Evolutionary conservation across 2,113 vertebrate species (phyloP).

Genomic region (Xyrauchen texanus): DNA sequence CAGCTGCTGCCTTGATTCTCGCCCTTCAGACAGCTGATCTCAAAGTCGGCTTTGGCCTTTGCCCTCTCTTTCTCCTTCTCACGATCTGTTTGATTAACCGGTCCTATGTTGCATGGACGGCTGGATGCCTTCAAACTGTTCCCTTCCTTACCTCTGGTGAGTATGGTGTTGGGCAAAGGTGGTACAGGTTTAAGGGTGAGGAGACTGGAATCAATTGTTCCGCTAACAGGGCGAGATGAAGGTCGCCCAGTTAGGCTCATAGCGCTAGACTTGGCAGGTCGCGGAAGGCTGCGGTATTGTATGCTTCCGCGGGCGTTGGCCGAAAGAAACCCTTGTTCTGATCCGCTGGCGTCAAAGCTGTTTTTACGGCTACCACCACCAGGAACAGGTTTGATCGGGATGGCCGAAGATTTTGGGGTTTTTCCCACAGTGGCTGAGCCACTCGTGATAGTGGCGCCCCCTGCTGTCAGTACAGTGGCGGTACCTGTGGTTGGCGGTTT

Average conservation of each 20-base stretch:
- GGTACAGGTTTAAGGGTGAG: conserved; percentile 82
- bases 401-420: conserved; percentile 88
- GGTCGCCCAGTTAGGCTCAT: conserved; percentile 88
- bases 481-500: conserved; percentile 85
- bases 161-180: conserved; percentile 54
- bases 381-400: conserved; percentile 86
- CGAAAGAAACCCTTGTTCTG: conserved; percentile 85
- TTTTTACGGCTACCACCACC: conserved; percentile 79
- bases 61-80: conserved; percentile 93
- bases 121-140: conserved; percentile 64
- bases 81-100: conserved; percentile 93
- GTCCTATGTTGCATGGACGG: conserved; percentile 71
- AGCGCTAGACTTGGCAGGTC: conserved; percentile 92
- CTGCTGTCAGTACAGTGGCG: conserved; percentile 87
- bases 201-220: conserved; percentile 85
- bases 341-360: conserved; percentile 87
- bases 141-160: conserved; percentile 77
- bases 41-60: conserved; percentile 92
- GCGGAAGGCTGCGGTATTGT: conserved; percentile 95
- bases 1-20: conserved; percentile 71
- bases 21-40: conserved; percentile 71
- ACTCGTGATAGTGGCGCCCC: conserved; percentile 76
- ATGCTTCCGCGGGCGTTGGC: conserved; percentile 87
- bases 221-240: conserved; percentile 78
- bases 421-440: conserved; percentile 89